Percentiles rank a stretch among this genome's conserved stretches.
These are phyloP conservation scores for Elymnias hypermnestra DNA, from an alignment of 1,140 invertebrate genomes.

Conservation along the genomic window DNA sequence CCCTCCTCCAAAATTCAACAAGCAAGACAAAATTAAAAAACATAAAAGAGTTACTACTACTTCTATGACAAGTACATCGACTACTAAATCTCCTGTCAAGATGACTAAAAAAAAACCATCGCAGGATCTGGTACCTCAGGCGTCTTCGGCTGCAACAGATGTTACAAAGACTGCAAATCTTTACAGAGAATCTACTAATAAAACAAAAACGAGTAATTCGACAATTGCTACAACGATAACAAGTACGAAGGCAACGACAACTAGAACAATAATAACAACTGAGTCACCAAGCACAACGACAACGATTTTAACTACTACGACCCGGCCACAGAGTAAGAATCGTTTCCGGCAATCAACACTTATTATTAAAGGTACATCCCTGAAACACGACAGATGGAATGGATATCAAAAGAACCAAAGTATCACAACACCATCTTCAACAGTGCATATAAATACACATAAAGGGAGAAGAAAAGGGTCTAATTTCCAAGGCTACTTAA, in stretches of 20 bases:
- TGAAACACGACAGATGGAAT: slow-evolving; percentile 63
- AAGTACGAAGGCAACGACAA: slow-evolving; percentile 25
- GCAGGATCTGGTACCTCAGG: slow-evolving; percentile 42
- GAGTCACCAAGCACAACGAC: slow-evolving; percentile 24
- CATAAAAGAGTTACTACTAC: slow-evolving; percentile 53
- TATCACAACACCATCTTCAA: slow-evolving; percentile 11
- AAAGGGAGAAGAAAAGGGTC: slow-evolving; percentile 57
- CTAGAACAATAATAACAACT: slow-evolving; percentile 28
- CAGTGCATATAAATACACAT: slow-evolving; percentile 20
- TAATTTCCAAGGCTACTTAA: slow-evolving; percentile 58
- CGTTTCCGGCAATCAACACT: slow-evolving; percentile 61
- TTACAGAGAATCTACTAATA: slow-evolving; percentile 16
- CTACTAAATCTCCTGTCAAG: slow-evolving; percentile 32
- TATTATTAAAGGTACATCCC: slow-evolving; percentile 57
- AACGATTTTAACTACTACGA: slow-evolving; percentile 21
- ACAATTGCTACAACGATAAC: slow-evolving; percentile 22
- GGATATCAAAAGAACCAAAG: slow-evolving; percentile 37
- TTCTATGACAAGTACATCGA: slow-evolving; percentile 17
- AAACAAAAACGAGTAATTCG: slow-evolving; percentile 11
- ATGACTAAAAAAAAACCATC: slow-evolving; percentile 22
- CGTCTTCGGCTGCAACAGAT: slow-evolving; percentile 39
- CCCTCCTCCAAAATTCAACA: slow-evolving; percentile 57
- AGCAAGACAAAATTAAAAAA: slow-evolving; percentile 60
- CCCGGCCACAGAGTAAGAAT: slow-evolving; percentile 44
- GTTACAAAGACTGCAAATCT: slow-evolving; percentile 23